Evolutionary conservation across 2,113 vertebrate species (phyloP), one percentile per base, ranked within the genome.

Genomic region (Thryonomys swinderianus): DNA sequence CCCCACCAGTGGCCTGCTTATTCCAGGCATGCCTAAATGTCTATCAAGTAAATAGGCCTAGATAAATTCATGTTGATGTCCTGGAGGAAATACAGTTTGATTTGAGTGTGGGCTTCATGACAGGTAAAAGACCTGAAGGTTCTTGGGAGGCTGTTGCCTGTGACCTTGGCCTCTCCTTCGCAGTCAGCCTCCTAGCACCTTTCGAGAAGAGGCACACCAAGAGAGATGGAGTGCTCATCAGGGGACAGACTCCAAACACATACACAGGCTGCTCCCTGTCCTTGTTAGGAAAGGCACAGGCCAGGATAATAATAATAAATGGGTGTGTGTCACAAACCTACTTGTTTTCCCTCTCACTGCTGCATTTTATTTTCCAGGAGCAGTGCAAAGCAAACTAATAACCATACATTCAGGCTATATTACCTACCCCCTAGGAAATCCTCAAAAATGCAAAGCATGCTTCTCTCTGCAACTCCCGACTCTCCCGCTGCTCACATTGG

Each of bases 161-260:
- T 96, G 97, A 98, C 97, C 97, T 98, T 98, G 97, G 94, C 96
- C 94, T 97, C 95, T 97, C 97, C 97, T 98, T 98, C 64, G 2
- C 83, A 74, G 30, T 34, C 86, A 93, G 59, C 96, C 40, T 92
- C 90, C 34, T 40, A 96, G 45, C 95, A 95, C 87, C 66, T 96
- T 87, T 92, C 93, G 88, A 90, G 89, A 86, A 89, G 91, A 92
- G 93, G n/a, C 21, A 51, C 3, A 4, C 61, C 57, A 25, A 23
- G 32, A 76, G 94, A 64, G 91, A 85, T 53, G 51, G 85, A 90
- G 95, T 42, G 79, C 79, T 88, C 37, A 7, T 84, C 82, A 76
- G 67, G 51, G 32, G 20, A 90, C 62, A 93, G n/a, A n/a, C 74
- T 89, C 34, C 80, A 81, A 55, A 91, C n/a, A 57, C 74, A 90